Evolutionary conservation across 2,888 invertebrate species (phyloP).

Genomic region (Catonia carolina): DNA sequence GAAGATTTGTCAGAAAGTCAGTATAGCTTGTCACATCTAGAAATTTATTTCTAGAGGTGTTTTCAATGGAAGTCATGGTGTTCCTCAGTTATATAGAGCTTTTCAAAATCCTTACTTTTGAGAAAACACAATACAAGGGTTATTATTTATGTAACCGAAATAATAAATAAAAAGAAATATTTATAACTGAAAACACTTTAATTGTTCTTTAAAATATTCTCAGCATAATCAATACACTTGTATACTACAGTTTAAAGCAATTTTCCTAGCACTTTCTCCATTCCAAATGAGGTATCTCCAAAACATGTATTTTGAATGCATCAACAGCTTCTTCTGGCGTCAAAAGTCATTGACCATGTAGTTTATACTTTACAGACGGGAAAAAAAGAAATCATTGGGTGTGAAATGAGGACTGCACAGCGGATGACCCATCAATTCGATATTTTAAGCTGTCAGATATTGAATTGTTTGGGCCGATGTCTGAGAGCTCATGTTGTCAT

Average conservation of each 20-base stretch:
- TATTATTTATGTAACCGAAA: slow-evolving; percentile 5
- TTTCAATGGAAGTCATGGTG: too few relatives aligned
- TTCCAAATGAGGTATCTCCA: not conserved
- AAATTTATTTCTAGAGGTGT: too few relatives aligned
- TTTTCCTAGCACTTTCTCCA: slow-evolving; percentile 8
- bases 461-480: too few relatives aligned
- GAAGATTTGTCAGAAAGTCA: too few relatives aligned
- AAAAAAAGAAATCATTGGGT: slow-evolving; percentile 18
- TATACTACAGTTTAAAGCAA: slow-evolving; percentile 3
- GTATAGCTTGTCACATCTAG: too few relatives aligned
- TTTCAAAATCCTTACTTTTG: too few relatives aligned
- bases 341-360: slow-evolving; percentile 9
- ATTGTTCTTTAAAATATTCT: slow-evolving; percentile 20
- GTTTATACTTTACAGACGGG: slow-evolving; percentile 1
- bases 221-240: slow-evolving; percentile 14
- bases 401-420: slow-evolving; percentile 14
- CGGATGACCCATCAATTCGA: not conserved
- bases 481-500: too few relatives aligned
- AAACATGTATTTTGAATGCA: slow-evolving; percentile 11
- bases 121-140: slow-evolving; percentile 5
- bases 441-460: too few relatives aligned
- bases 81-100: too few relatives aligned
- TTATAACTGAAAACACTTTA: slow-evolving; percentile 13
- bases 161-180: slow-evolving; percentile 10
- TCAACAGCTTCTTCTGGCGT: slow-evolving; percentile 12